Percentiles rank a stretch among this genome's conserved stretches.
phyloP scores from a whole-genome alignment of 2,888 invertebrate genomes.

The Tenthredo amoena region DNA sequence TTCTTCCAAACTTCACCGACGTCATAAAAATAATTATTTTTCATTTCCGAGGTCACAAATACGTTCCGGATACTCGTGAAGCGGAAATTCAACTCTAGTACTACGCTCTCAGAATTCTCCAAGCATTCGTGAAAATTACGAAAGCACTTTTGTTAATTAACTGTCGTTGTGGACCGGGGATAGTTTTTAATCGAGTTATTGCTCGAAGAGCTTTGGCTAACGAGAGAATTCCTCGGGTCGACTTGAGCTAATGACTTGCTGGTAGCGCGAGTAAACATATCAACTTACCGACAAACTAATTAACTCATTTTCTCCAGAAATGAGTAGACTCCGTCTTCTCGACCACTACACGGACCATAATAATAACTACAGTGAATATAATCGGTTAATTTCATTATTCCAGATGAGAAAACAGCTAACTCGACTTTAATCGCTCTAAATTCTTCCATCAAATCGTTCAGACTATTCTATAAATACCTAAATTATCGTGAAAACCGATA shows the following conservation, averaged over 20 bases:
- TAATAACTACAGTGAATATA: background rate
- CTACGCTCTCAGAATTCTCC: background rate
- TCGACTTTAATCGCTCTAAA: too few relatives aligned
- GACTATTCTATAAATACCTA: background rate
- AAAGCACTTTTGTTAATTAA: conserved; percentile 75
- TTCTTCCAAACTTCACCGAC: background rate
- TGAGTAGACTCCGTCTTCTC: background rate
- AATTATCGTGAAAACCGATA: too few relatives aligned
- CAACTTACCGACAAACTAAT: conserved; percentile 26
- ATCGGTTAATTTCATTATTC: background rate
- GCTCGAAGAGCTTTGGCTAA: conserved; percentile 65
- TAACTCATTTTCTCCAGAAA: conserved; percentile 15
- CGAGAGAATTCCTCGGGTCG: conserved; percentile 35
- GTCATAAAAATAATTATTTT: background rate
- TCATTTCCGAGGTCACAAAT: background rate
- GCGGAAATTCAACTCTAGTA: conserved; percentile 17
- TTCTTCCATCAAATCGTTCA: background rate
- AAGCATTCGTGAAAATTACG: conserved; percentile 57
- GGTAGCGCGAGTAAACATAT: conserved; percentile 36
- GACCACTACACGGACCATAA: background rate
- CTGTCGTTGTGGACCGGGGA: conserved; percentile 72
- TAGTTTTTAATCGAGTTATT: conserved; percentile 73
- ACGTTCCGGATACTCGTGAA: conserved; percentile 1
- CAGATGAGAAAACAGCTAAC: background rate
- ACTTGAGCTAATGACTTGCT: conserved; percentile 36